Evolutionary conservation across 2,797 vertebrate species (phyloP).

Genomic region (Hoplostethus mediterraneus): DNA sequence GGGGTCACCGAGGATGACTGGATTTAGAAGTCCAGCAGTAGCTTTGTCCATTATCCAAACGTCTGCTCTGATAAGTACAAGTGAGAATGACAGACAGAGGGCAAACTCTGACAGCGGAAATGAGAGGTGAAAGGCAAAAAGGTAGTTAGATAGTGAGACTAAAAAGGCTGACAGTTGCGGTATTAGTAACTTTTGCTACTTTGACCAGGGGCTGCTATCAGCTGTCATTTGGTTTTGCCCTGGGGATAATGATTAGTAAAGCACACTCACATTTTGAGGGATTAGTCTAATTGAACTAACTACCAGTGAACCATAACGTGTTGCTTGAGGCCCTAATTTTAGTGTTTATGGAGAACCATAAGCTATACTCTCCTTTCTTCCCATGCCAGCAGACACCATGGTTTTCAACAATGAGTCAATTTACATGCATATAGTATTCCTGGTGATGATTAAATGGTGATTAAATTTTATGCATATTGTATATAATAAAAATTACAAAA

Average conservation of each 20-base stretch:
- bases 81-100: slow-evolving; percentile 81
- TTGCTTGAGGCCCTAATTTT: slow-evolving; percentile 10
- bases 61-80: slow-evolving; percentile 85
- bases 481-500: too few relatives aligned
- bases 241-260: slow-evolving; percentile 54
- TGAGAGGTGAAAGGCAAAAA: slow-evolving; percentile 72
- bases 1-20: slow-evolving; percentile 81
- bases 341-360: slow-evolving; percentile 23
- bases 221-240: slow-evolving; percentile 48
- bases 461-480: neutral
- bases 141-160: slow-evolving; percentile 67
- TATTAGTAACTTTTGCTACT: slow-evolving; percentile 54
- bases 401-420: neutral
- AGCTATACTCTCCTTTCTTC: slow-evolving; percentile 24
- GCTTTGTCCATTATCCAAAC: slow-evolving; percentile 82
- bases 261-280: slow-evolving; percentile 43
- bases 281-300: slow-evolving; percentile 45
- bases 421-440: neutral
- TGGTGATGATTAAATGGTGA: too few relatives aligned
- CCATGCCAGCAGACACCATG: slow-evolving; percentile 3
- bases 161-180: slow-evolving; percentile 72
- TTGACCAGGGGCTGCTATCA: slow-evolving; percentile 48
- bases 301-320: slow-evolving; percentile 48
- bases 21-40: slow-evolving; percentile 83
- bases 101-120: slow-evolving; percentile 79